Evolutionary conservation across 2,113 vertebrate genomes (phyloP).

Genomic region (Deroptyus accipitrinus): DNA sequence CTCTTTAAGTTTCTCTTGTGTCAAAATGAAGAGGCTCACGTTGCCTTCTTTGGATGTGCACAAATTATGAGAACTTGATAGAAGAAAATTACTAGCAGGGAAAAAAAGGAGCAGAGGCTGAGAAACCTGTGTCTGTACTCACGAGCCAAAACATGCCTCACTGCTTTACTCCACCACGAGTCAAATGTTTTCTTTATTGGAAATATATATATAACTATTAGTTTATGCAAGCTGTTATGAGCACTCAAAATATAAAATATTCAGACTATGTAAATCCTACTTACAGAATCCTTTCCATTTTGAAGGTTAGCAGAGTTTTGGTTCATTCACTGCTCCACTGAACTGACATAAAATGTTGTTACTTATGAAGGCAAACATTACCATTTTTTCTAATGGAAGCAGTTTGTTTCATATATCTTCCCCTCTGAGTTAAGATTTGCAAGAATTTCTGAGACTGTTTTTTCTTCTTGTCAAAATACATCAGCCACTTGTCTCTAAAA

Average conservation of each 20-base stretch:
- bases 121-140: slow-evolving; percentile 28
- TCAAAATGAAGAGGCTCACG: background rate
- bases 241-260: slow-evolving; percentile 74
- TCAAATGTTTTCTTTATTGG: slow-evolving; percentile 51
- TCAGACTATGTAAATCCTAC: slow-evolving; percentile 73
- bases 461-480: slow-evolving; percentile 50
- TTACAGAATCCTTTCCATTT: slow-evolving; percentile 67
- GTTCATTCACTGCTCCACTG: slow-evolving; percentile 68
- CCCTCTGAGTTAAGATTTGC: slow-evolving; percentile 50
- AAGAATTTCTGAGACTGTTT: slow-evolving; percentile 30
- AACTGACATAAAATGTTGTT: slow-evolving; percentile 67
- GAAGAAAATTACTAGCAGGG: background rate
- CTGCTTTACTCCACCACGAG: slow-evolving; percentile 10
- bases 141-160: slow-evolving; percentile 28
- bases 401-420: slow-evolving; percentile 54
- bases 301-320: slow-evolving; percentile 71
- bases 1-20: slow-evolving; percentile 35
- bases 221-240: slow-evolving; percentile 64
- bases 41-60: background rate
- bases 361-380: slow-evolving; percentile 69
- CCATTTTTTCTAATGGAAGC: slow-evolving; percentile 54
- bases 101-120: background rate
- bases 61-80: slow-evolving; percentile 6
- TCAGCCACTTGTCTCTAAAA: slow-evolving; percentile 55
- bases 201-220: slow-evolving; percentile 57